These are phyloP conservation scores for Tipula unca DNA, from an alignment of 2,888 invertebrate species.

Conservation along the genomic window DNA sequence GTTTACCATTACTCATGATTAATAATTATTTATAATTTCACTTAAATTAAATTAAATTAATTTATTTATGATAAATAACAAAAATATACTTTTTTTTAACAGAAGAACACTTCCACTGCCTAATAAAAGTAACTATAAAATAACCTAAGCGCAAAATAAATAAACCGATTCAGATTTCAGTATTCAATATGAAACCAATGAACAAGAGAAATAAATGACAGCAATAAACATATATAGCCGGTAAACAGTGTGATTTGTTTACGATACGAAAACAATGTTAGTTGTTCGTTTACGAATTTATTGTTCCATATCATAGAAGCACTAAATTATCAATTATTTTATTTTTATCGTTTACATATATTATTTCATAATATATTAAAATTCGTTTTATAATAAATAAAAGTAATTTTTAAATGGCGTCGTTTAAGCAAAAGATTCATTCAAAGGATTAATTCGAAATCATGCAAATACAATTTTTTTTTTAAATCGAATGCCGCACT, in stretches of 20 bases:
- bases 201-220: background rate
- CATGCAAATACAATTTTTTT: too few relatives aligned
- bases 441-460: too few relatives aligned
- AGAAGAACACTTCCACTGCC: background rate
- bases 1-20: background rate
- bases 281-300: too few relatives aligned
- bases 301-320: too few relatives aligned
- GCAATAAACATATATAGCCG: background rate
- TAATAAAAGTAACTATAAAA: background rate
- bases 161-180: background rate
- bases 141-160: background rate
- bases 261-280: too few relatives aligned
- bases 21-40: background rate
- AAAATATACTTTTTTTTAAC: background rate
- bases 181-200: background rate
- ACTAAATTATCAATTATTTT: too few relatives aligned
- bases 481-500: too few relatives aligned
- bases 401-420: too few relatives aligned
- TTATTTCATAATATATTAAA: too few relatives aligned
- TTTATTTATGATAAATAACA: background rate
- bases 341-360: too few relatives aligned
- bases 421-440: too few relatives aligned
- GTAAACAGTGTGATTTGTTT: background rate
- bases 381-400: too few relatives aligned
- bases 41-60: background rate